These are phyloP conservation scores for Dasypogon diadema DNA, from an alignment of 2,888 invertebrate genomes.

Conservation along the genomic window DNA sequence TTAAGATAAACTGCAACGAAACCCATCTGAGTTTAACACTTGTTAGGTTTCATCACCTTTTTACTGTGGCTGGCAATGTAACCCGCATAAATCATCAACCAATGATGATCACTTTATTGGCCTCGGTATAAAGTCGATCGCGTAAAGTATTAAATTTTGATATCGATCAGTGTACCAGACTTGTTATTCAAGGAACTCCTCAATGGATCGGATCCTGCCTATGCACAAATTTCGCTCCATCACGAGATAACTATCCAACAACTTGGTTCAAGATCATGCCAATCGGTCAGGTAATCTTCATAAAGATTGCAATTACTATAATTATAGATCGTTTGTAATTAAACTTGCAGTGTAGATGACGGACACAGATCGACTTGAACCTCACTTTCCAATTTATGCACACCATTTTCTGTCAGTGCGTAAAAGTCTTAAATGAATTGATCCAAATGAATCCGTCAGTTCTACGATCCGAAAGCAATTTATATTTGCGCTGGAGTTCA, in stretches of 20 bases:
- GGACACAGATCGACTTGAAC: background rate
- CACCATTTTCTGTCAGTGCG: too few species aligned
- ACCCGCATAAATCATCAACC: slow-evolving; percentile 16
- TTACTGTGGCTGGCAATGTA: background rate
- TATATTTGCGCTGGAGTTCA: too few species aligned
- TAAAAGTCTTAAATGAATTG: too few species aligned
- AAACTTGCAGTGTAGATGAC: background rate
- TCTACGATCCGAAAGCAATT: too few species aligned
- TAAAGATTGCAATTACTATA: slow-evolving; percentile 36
- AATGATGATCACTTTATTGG: slow-evolving; percentile 8
- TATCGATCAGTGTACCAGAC: slow-evolving; percentile 15
- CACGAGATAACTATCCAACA: slow-evolving; percentile 29
- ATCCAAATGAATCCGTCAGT: too few species aligned
- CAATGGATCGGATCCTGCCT: background rate
- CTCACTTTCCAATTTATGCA: background rate
- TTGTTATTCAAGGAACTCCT: slow-evolving; percentile 11
- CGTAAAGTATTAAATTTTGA: slow-evolving; percentile 37
- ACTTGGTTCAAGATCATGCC: slow-evolving; percentile 7
- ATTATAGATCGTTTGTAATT: slow-evolving; percentile 40
- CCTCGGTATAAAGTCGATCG: slow-evolving; percentile 23
- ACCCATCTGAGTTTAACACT: slow-evolving; percentile 12
- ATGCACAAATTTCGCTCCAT: slow-evolving; percentile 25
- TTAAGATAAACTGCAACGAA: slow-evolving; percentile 18
- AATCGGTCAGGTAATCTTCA: slow-evolving; percentile 13
- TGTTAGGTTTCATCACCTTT: slow-evolving; percentile 7